These are phyloP conservation scores for Phortica okadai DNA, from an alignment of 2,888 invertebrate genomes.

Conservation along the genomic window DNA sequence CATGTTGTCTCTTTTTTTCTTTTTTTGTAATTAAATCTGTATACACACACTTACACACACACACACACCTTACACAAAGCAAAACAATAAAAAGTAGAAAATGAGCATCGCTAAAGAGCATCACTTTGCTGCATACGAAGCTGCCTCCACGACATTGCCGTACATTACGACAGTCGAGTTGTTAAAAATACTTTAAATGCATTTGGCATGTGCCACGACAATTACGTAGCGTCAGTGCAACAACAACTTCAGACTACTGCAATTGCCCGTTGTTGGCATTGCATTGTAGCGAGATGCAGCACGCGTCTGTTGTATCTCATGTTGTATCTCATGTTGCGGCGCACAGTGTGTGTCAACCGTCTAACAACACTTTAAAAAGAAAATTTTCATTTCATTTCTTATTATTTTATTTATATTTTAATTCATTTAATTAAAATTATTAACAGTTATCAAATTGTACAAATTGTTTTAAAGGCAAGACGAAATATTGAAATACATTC, in stretches of 20 bases:
- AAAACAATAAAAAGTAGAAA: background rate
- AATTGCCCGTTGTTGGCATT: background rate
- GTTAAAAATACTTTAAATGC: slow-evolving; percentile 63
- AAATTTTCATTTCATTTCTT: too few species aligned
- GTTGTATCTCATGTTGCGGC: background rate
- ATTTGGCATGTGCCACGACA: slow-evolving; percentile 62
- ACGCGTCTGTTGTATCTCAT: background rate
- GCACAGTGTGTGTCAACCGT: background rate
- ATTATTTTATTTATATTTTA: too few species aligned
- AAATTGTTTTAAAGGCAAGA: too few species aligned
- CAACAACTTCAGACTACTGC: background rate
- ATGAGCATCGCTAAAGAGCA: background rate
- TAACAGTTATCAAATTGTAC: too few species aligned
- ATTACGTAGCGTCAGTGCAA: slow-evolving; percentile 10
- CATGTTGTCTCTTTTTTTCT: background rate
- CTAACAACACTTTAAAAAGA: background rate
- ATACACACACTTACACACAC: too few species aligned
- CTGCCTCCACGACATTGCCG: slow-evolving; percentile 46
- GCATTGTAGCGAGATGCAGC: background rate
- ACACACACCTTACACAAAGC: background rate
- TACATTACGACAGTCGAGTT: slow-evolving; percentile 32
- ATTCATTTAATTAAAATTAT: too few species aligned
- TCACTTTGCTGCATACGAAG: slow-evolving; percentile 5
- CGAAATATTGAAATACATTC: too few species aligned
- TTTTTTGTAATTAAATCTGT: background rate